phyloP scores from a whole-genome alignment of 2,888 invertebrate genomes.

The Athetis lepigone region DNA sequence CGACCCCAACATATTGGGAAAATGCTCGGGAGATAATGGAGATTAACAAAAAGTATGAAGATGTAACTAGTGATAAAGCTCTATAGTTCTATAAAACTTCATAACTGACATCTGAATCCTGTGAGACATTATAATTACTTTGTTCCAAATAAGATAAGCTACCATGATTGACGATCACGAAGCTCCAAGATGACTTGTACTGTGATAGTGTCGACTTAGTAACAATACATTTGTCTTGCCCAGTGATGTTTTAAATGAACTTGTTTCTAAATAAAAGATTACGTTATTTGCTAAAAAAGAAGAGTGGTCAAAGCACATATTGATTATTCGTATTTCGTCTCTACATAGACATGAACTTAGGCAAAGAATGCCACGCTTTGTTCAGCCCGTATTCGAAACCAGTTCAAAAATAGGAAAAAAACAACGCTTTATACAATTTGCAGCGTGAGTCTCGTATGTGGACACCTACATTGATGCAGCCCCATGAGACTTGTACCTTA shows the following conservation, averaged over 20 bases:
- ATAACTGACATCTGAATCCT: conserved; percentile 11
- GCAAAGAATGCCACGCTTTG: no score
- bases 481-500: conserved; percentile 10
- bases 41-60: no score
- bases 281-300: not conserved
- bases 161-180: conserved; percentile 36
- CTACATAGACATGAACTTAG: no score
- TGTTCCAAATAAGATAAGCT: conserved; percentile 10
- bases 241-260: conserved; percentile 1
- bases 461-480: not conserved
- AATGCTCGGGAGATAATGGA: no score
- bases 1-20: no score
- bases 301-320: no score
- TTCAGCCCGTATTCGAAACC: no score
- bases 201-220: conserved; percentile 7
- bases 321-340: no score
- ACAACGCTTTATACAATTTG: no score
- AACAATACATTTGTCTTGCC: conserved; percentile 10
- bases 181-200: not conserved
- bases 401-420: no score
- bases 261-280: not conserved
- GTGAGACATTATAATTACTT: conserved; percentile 12
- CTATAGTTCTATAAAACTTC: no score
- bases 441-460: not conserved
- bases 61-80: no score